Evolutionary conservation across 2,797 vertebrate genomes (phyloP), one percentile per base, ranked within the genome.

Genomic region (Pogonophryne albipinna): DNA sequence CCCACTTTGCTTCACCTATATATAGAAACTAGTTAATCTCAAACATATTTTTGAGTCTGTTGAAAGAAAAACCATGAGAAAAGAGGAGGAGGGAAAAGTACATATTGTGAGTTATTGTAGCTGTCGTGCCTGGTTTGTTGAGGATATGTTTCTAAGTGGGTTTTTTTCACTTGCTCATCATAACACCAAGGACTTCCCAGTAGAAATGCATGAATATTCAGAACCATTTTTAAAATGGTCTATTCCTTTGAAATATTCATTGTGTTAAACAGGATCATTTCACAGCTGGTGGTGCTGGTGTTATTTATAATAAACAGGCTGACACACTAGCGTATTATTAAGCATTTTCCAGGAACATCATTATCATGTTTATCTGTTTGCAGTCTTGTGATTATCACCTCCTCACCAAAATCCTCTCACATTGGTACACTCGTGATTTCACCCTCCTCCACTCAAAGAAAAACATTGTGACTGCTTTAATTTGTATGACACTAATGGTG

Each of bases 331-430:
- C 70, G 49, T 92, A 91, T 94, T 93, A 94, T 89, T 90, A 90
- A 85, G 81, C 62, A 55, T 84, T 86, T 86, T 87, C 77, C 86
- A 79, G 77, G 82, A 89, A 89, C 58, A 77, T 90, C 79, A 80
- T 91, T 88, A 88, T 88, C 85, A 70, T 88, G 78, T 87, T 89
- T 82, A 89, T 91, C 86, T 86, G 80, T 78, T 87, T 67, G 79
- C 57, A 69, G 88, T 90, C 91, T 92, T 91, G 87, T 93, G 91
- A 93, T 90, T 78, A 89, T 91, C 87, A 89, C 85, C 85, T 91
- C 86, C 83, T 86, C 78, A 66, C 78, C 79, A 78, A 91, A 93
- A 87, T 87, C 71, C 68, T 85, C 78, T 85, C 87, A 89, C 85
- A 81, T 73, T 82, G 80, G 70, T 61, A 46, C 53, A 87, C 90